Percentiles rank a stretch among this genome's conserved stretches.
Evolutionary conservation across 2,888 invertebrate species (phyloP).

Genomic region (Apotomis turbidana): DNA sequence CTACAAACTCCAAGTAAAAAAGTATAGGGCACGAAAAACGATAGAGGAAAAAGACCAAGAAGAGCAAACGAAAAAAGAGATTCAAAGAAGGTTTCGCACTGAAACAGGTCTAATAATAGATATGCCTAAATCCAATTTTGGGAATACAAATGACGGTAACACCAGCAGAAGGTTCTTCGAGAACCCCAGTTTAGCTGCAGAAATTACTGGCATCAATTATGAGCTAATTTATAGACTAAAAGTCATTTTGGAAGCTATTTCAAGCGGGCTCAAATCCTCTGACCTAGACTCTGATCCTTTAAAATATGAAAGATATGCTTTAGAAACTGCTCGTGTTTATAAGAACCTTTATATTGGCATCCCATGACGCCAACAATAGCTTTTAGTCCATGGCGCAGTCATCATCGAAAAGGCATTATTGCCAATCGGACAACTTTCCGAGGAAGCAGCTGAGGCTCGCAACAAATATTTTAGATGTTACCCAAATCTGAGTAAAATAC

Average conservation of each 20-base stretch:
- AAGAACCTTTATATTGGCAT: slow-evolving; percentile 52
- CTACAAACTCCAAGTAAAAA: neutral
- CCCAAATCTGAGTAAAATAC: neutral
- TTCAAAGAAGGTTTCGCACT: neutral
- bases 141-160: slow-evolving; percentile 38
- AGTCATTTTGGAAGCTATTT: slow-evolving; percentile 48
- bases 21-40: neutral
- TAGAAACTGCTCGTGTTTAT: slow-evolving; percentile 49
- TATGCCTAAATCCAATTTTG: slow-evolving; percentile 29
- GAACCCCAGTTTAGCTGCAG: slow-evolving; percentile 43
- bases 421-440: slow-evolving; percentile 52
- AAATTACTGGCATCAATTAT: slow-evolving; percentile 44
- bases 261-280: slow-evolving; percentile 45
- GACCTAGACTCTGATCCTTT: too few relatives aligned
- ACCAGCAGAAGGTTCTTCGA: slow-evolving; percentile 28
- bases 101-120: slow-evolving; percentile 29
- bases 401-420: slow-evolving; percentile 50
- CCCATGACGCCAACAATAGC: slow-evolving; percentile 55
- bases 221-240: slow-evolving; percentile 47
- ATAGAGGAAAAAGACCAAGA: neutral
- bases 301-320: slow-evolving; percentile 39
- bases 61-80: neutral
- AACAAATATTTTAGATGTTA: neutral
- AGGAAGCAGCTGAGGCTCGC: slow-evolving; percentile 48
- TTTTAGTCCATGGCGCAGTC: slow-evolving; percentile 51